Evolutionary conservation across 2,888 invertebrate genomes (phyloP).

Genomic region (Protonemura montana): DNA sequence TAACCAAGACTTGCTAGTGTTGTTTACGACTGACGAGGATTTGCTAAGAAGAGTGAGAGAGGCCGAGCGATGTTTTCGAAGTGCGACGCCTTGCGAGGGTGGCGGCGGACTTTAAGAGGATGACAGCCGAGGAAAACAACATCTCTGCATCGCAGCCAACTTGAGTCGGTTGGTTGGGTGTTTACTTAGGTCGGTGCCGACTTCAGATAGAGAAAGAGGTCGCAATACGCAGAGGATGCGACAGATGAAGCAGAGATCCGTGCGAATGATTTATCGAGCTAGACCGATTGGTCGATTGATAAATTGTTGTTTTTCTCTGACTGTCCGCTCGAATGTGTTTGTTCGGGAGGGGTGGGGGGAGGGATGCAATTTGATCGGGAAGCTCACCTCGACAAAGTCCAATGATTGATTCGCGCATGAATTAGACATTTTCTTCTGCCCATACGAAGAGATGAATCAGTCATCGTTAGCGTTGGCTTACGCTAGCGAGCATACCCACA

Average conservation of each 20-base stretch:
- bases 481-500: not conserved
- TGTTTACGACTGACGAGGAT: not conserved
- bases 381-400: conserved; percentile 5
- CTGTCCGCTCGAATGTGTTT: not conserved
- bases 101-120: not conserved
- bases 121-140: conserved; percentile 7
- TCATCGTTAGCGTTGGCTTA: not conserved
- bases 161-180: not conserved
- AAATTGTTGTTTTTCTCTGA: not conserved
- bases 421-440: not conserved
- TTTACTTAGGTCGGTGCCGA: not conserved
- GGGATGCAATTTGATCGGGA: not conserved
- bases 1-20: not conserved
- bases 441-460: not conserved
- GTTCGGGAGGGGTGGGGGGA: too few species aligned
- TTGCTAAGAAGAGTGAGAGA: not conserved
- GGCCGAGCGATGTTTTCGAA: not conserved
- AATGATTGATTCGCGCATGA: not conserved
- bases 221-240: not conserved
- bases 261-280: not conserved
- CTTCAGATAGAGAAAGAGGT: not conserved
- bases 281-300: not conserved
- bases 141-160: conserved; percentile 1
- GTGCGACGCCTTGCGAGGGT: not conserved
- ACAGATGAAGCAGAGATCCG: not conserved